Base-by-base conservation (phyloP, 2,113 vertebrate genomes). In the Tachysurus vachellii region DNA sequence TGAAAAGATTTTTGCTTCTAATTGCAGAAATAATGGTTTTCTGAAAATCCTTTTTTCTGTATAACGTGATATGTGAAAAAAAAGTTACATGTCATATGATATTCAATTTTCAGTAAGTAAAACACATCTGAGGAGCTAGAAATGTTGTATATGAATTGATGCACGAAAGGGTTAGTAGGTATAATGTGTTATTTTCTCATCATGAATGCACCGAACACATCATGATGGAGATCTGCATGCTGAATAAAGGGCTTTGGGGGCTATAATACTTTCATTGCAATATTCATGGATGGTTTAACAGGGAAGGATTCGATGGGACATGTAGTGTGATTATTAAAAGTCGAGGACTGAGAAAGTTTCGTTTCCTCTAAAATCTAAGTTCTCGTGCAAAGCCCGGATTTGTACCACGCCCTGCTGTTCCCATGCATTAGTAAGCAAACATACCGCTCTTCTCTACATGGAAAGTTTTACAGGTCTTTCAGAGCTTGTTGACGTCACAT, bases 401-500 rank as follows among this genome's bases (percentile, higher is more conserved):
- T 6, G 16, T 12, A 42, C 17, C 71, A 47, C 71, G 4, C 71
- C 71, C 47, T 50, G 47, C 47, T 19, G 21, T 4, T 21, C 36
- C 23, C 21, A 62, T 3, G 36, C 36, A 36, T 36, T 36, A 36
- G 36, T 36, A 36, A 36, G 36, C 36, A 2, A 36, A 2, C 36
- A 36, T 36, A 36, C 36, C 3, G 26, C n/a, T 31, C 47, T 19
- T 3, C 50, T 71, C 50, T 57, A 89, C 87, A 91, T 88, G 86
- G 87, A 86, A 68, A 88, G 36, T 36, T 85, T 73, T 85, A 36
- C 80, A 85, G 64, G 62, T 82, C 88, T 82, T 91, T 89, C 85
- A 80, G 13, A 90, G 76, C 64, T 80, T 75, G 61, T 54, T 89
- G 88, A 91, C 88, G 90, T 79, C 71, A 80, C 83, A 79, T 54